Base-by-base conservation (phyloP, 2,888 invertebrate species). In the Nipponacmea schrenckii region DNA sequence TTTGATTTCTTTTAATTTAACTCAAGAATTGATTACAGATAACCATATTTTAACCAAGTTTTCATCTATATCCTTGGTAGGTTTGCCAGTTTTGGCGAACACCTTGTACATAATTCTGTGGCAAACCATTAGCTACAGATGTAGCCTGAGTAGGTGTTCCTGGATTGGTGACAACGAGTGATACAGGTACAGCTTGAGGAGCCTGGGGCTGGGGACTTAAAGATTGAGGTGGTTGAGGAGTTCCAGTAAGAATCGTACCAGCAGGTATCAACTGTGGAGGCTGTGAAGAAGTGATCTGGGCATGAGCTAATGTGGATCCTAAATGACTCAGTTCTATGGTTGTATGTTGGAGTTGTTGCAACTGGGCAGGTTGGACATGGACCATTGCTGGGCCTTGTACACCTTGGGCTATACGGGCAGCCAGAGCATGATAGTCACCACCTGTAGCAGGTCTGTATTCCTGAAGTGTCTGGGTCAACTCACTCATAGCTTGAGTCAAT, bases 401-500 rank as follows among this genome's bases (percentile, higher is more conserved):
- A 56, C 17, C 62, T 67, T 31, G 50, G 65, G 56, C 66, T 68
- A 48, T 64, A 62, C 15, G 62, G n/a, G 64, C 72, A 64, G 67
- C 68, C 68, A 67, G 20, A 46, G 26, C 67, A n/a, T 45, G 26
- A 39, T 45, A 45, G 44, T 26, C 27, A 20, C 27, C 20, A 66
- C 70, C 65, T 62, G 70, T 46, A 45, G 24, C 48, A 20, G 79
- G 74, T 12, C 81, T 70, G 70, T 81, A 85, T 62, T 86, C 85
- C 45, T 72, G 77, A 20, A 86, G 75, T 2, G 82, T 79, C 77
- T 86, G 87, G 0, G 88, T 88, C 64, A 90, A 78, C 75, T 90
- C 90, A 39, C 86, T 86, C 89, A 90, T 89, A 0, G 90, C 90
- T 77, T 90, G 90, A 1, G 89, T 90, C 62, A 90, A 81, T 1